These are phyloP conservation scores for Maniola jurtina DNA, from an alignment of 1,140 invertebrate genomes.

Conservation along the genomic window DNA sequence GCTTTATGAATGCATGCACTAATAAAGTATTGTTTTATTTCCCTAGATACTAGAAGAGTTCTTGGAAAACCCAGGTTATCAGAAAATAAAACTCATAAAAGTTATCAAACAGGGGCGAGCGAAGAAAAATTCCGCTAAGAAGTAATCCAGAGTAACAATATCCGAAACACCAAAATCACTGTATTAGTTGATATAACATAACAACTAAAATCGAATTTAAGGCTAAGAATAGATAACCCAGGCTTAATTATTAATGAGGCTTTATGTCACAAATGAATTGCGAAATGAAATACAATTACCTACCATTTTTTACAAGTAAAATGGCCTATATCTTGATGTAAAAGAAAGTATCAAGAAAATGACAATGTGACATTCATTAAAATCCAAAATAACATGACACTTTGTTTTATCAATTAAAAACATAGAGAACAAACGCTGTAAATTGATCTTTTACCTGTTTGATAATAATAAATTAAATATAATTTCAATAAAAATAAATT, in stretches of 20 bases:
- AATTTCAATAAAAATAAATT: too few relatives aligned
- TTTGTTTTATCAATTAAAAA: too few relatives aligned
- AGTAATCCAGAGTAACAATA: conserved; percentile 29
- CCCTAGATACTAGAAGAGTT: conserved; percentile 61
- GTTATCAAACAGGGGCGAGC: conserved; percentile 57
- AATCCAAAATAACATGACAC: too few relatives aligned
- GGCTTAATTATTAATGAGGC: conserved; percentile 5
- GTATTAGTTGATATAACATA: not conserved
- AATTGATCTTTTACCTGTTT: too few relatives aligned
- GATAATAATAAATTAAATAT: too few relatives aligned
- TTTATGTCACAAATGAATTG: too few relatives aligned
- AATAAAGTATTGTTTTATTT: conserved; percentile 6
- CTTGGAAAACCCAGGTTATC: conserved; percentile 51
- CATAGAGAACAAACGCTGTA: too few relatives aligned
- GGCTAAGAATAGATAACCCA: conserved; percentile 1
- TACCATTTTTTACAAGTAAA: too few relatives aligned
- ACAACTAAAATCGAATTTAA: conserved; percentile 20
- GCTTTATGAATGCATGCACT: not conserved
- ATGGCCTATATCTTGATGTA: too few relatives aligned
- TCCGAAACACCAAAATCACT: not conserved
- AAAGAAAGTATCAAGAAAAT: too few relatives aligned
- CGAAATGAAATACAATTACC: too few relatives aligned
- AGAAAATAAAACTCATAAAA: conserved; percentile 60
- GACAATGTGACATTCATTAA: too few relatives aligned
- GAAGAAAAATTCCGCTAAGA: conserved; percentile 48